Base-by-base conservation (phyloP, 2,888 invertebrate species). In the Piscicola geometra region DNA sequence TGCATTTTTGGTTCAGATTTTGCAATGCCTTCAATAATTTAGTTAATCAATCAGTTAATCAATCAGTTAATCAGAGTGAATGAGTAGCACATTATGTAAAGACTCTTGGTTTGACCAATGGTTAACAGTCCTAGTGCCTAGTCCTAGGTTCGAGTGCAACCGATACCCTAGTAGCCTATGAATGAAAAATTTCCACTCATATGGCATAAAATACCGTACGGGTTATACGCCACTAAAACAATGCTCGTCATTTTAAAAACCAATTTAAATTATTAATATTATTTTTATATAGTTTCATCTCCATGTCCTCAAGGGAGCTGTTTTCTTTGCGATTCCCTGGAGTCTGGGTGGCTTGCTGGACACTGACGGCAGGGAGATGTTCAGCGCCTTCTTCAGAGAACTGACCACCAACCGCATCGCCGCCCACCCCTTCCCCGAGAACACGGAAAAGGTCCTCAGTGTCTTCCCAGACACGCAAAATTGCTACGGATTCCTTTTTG, bases 341-440 rank as follows among this genome's bases (percentile, higher is more conserved):
- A 93, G 93, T 0, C 86, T 94, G 32, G 94, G 90, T 0, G 93
- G 93, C 0, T 90, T 91, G 76, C 86, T 94, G 47, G 90, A 93
- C 83, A 86, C 87, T 0, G 88, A 90, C 68, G 92, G 93, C 0
- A 88, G 92, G 25, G 88, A 88, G 66, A 91, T 90, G 84, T 88
- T 94, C 79, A 93, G 93, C 86, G 88, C 88, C 79, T 93, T 90
- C 87, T 88, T 93, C 73, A 88, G 93, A 64, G 84, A 84, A 0
- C 78, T 87, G 1, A 78, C 84, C 2, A 75, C 78, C 41, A 85
- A 86, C 52, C 84, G 84, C 80, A 82, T 86, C 72, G 84, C 86
- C 15, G 84, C 88, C 0, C 80, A 86, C 79, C 89, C 88, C 0
- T 82, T 89, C n/a, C 90, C 91, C 0, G 87, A 86, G 64, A 82